Percentiles rank a stretch among this genome's conserved stretches.
These are phyloP conservation scores for Acanthosepion esculentum DNA, from an alignment of 2,888 invertebrate genomes.

Conservation along the genomic window DNA sequence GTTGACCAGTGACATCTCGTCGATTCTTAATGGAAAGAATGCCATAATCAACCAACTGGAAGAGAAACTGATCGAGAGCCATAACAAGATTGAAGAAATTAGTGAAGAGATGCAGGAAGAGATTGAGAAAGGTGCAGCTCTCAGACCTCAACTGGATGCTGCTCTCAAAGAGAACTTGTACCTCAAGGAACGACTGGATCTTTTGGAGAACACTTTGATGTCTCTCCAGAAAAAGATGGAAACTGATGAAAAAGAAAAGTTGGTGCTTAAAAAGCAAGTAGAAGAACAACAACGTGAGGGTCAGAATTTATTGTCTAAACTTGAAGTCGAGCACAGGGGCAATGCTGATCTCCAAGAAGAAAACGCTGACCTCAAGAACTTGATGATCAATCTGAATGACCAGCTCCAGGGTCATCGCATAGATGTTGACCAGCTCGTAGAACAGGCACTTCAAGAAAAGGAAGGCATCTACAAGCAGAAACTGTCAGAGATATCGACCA, in stretches of 20 bases:
- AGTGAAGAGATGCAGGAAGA: conserved; percentile 68
- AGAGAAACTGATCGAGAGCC: conserved; percentile 79
- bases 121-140: conserved; percentile 53
- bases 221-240: conserved; percentile 60
- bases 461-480: conserved; percentile 41
- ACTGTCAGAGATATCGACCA: conserved; percentile 41
- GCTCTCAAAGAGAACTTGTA: conserved; percentile 42
- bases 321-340: neutral
- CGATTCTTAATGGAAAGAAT: conserved; percentile 90
- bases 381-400: neutral
- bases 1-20: conserved; percentile 67
- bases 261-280: conserved; percentile 62
- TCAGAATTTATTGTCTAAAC: neutral
- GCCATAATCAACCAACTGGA: conserved; percentile 90
- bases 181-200: conserved; percentile 54
- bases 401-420: conserved; percentile 15
- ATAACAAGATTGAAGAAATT: conserved; percentile 68
- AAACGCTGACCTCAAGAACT: neutral
- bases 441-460: neutral
- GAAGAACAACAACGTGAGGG: conserved; percentile 55
- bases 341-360: neutral
- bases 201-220: conserved; percentile 60
- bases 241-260: conserved; percentile 63
- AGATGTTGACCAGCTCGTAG: conserved; percentile 37
- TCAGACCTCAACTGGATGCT: conserved; percentile 24